A percentile compares a stretch with the other conserved stretches of the same genome.
Evolutionary conservation across 2,888 invertebrate species (phyloP).

Genomic region (Trypoxylon attenuatum): DNA sequence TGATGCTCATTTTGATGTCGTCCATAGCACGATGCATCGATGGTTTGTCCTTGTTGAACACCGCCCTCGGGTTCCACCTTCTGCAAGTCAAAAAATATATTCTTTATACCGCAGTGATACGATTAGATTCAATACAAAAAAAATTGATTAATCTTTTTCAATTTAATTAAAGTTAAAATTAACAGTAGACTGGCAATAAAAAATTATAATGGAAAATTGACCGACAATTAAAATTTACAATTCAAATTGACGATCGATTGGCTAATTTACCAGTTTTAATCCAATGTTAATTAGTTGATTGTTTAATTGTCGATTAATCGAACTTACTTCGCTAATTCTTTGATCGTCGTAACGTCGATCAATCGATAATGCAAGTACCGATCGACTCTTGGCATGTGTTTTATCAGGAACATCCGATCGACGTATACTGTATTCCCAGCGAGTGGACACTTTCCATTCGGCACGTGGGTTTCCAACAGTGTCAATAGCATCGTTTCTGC

Average conservation of each 20-base stretch:
- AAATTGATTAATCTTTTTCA: too few relatives aligned
- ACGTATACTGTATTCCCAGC: slow-evolving; percentile 93
- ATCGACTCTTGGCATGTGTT: slow-evolving; percentile 88
- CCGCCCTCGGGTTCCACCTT: neutral
- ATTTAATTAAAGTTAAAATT: too few relatives aligned
- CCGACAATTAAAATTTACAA: too few relatives aligned
- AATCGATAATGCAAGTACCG: slow-evolving; percentile 92
- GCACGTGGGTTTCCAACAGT: slow-evolving; percentile 80
- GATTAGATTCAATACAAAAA: too few relatives aligned
- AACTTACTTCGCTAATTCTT: slow-evolving; percentile 81
- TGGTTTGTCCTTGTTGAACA: neutral
- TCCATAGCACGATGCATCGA: neutral
- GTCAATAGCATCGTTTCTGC: slow-evolving; percentile 85
- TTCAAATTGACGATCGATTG: too few relatives aligned
- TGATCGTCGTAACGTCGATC: slow-evolving; percentile 93
- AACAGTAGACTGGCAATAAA: too few relatives aligned
- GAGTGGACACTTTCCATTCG: slow-evolving; percentile 81
- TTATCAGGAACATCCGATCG: slow-evolving; percentile 88
- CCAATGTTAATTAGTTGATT: neutral
- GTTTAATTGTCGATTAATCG: neutral
- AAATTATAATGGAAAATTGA: too few relatives aligned
- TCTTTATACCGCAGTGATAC: too few relatives aligned
- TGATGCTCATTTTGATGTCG: neutral
- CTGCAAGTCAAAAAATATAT: neutral
- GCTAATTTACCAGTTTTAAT: too few relatives aligned